Conservation (phyloP, 2,888 invertebrate species). For the Zonitis immaculata region DNA sequence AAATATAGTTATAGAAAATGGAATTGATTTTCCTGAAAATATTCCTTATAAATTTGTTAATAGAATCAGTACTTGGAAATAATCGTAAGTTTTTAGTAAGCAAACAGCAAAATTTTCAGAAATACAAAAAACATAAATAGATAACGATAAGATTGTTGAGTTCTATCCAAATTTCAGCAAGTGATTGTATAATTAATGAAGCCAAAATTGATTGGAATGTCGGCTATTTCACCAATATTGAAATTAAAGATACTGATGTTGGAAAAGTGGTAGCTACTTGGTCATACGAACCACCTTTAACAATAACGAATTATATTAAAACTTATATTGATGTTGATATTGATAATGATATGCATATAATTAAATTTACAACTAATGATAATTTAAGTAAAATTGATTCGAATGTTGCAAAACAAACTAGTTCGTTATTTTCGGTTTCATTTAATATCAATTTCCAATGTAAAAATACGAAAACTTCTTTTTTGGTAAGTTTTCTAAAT, state of each 20-base stretch:
- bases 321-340: neutral
- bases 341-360: neutral
- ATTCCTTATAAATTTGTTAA: neutral
- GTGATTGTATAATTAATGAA: slow-evolving; percentile 1
- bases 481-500: neutral
- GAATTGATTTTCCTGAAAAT: neutral
- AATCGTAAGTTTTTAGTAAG: neutral
- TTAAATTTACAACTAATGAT: neutral
- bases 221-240: neutral
- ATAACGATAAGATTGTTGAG: no score
- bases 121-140: no score
- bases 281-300: neutral
- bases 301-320: neutral
- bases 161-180: neutral
- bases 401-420: neutral
- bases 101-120: neutral
- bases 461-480: neutral
- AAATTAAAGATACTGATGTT: neutral
- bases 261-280: neutral
- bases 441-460: neutral
- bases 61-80: neutral
- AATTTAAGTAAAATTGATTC: neutral
- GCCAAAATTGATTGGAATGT: neutral
- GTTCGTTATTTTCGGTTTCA: neutral
- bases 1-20: no score